Conservation (phyloP, 2,888 invertebrate genomes). For the Adelphocoris suturalis region DNA sequence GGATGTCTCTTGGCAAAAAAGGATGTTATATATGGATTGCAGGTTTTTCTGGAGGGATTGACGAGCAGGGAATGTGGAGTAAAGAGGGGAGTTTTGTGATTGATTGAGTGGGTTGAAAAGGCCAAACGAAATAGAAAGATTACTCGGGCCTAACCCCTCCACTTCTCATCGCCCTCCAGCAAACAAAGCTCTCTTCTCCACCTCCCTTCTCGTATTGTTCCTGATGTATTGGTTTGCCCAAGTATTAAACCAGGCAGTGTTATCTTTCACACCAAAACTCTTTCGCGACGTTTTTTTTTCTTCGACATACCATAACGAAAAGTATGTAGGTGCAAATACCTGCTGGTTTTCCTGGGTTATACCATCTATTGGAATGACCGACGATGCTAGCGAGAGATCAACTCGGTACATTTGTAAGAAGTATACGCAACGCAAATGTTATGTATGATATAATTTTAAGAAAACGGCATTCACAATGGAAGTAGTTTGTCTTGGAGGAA, state of each 20-base stretch:
- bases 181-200: slow-evolving; percentile 43
- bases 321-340: no score
- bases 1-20: slow-evolving; percentile 54
- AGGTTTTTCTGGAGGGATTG: slow-evolving; percentile 36
- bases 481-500: no score
- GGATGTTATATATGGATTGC: slow-evolving; percentile 31
- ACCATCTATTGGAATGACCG: no score
- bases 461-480: no score
- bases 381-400: no score
- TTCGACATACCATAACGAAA: no score
- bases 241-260: slow-evolving; percentile 53
- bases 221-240: slow-evolving; percentile 56
- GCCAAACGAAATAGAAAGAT: slow-evolving; percentile 66
- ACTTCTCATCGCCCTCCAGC: not conserved
- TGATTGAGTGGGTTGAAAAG: slow-evolving; percentile 64
- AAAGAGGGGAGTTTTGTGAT: slow-evolving; percentile 54
- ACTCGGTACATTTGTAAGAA: no score
- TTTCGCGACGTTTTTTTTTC: no score
- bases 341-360: no score
- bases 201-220: slow-evolving; percentile 48
- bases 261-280: slow-evolving; percentile 47
- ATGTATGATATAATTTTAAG: no score
- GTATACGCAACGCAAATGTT: no score
- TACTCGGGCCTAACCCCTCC: slow-evolving; percentile 40
- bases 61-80: not conserved